These are phyloP conservation scores for Amphipyra berbera DNA, from an alignment of 2,888 invertebrate species.

Conservation along the genomic window DNA sequence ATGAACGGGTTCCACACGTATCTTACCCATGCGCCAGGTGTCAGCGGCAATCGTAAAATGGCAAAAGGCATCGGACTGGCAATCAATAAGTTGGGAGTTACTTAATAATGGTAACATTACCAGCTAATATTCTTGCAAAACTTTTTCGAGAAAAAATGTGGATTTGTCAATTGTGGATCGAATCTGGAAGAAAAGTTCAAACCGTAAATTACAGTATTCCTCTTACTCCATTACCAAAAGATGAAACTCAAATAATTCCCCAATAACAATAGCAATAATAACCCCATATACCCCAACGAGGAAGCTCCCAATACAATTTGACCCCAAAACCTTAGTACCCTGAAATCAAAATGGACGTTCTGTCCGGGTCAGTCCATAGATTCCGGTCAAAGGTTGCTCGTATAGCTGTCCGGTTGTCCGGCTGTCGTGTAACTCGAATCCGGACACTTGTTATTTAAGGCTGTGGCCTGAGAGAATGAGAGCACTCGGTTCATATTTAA, in stretches of 20 bases:
- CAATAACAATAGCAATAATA: conserved; percentile 5
- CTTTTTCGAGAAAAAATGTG: too few species aligned
- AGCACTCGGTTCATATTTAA: conserved; percentile 37
- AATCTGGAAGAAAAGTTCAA: too few species aligned
- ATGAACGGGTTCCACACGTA: too few species aligned
- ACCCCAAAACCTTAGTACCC: conserved; percentile 18
- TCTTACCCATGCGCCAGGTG: too few species aligned
- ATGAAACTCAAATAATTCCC: not conserved
- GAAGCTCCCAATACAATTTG: conserved; percentile 20
- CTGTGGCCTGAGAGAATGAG: conserved; percentile 1
- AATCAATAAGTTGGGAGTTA: too few species aligned
- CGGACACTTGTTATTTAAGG: conserved; percentile 49
- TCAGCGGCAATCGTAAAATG: too few species aligned
- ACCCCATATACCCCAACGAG: not conserved
- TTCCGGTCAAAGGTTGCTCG: conserved; percentile 48
- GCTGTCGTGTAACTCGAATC: conserved; percentile 30
- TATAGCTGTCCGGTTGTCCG: conserved; percentile 46
- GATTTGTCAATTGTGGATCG: too few species aligned
- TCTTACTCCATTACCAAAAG: not conserved
- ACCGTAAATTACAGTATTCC: too few species aligned
- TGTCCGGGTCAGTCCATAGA: conserved; percentile 29
- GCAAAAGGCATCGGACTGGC: too few species aligned
- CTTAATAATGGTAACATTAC: too few species aligned
- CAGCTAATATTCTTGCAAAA: too few species aligned
- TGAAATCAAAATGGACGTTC: conserved; percentile 31